Base-by-base conservation (phyloP, 2,888 invertebrate genomes). In the Sturmia bella region DNA sequence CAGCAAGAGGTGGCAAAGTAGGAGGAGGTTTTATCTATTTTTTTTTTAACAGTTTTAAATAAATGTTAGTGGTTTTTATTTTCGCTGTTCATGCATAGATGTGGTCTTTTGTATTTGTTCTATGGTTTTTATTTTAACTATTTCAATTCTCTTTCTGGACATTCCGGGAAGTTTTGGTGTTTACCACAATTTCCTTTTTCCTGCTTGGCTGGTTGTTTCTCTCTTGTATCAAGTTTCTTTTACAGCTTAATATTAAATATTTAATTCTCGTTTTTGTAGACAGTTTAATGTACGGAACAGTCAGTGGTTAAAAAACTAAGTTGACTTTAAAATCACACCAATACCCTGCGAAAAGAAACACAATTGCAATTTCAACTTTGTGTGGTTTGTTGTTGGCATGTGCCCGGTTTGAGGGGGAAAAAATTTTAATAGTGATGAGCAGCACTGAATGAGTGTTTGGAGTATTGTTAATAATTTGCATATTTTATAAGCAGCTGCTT, bases 121-220 rank as follows among this genome's bases (percentile, higher is more conserved):
- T 70, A 63, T 52, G 21, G 48, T 54, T 45, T 41, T 41, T 54
- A 19, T 79, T 73, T 43, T 52, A 52, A 50, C 56, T 15, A 50
- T 52, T 68, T 52, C n/a, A 59, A 68, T 82, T 59, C 32, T 70
- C 12, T 56, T 70, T 64, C 52, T 66, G 70, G 43, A 66, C 61
- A 69, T 75, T n/a, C 52, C 74, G 70, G 78, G 74, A 82, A 82
- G 82, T 82, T 82, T 70, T 75, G 70, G 78, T 82, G 74, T 82
- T 82, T 70, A 82, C 82, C 82, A 78, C 82, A 82, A 82, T 78
- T 82, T 82, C 82, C 82, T 74, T 72, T 82, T 82, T 82, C 82
- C 82, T 82, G 82, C 74, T 76, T 68, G 45, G 43, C 24, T 59
- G 41, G 50, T 32, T 76, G n/a, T 27, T 66, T 64, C 24, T 43